Conservation (phyloP, 2,888 invertebrate genomes). For the Biston betularia region DNA sequence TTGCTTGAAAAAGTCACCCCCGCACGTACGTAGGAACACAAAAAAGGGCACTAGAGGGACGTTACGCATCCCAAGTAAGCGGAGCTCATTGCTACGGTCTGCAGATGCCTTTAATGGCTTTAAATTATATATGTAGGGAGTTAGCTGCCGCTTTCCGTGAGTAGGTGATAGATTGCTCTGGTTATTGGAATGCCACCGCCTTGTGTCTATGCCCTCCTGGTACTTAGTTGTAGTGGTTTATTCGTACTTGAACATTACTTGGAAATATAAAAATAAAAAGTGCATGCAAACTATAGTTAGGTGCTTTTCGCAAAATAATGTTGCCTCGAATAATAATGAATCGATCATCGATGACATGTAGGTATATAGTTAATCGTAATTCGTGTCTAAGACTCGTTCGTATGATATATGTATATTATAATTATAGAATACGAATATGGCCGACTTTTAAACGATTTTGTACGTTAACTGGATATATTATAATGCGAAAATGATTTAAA, state of each 20-base stretch:
- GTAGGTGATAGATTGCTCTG: constrained; percentile 76
- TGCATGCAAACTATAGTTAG: neutral
- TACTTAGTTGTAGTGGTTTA: constrained; percentile 11
- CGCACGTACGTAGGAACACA: constrained; percentile 81
- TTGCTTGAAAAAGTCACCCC: constrained; percentile 85
- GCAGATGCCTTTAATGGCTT: constrained; percentile 86
- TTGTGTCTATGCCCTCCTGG: constrained; percentile 25
- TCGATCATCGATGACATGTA: too few species aligned
- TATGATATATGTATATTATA: too few species aligned
- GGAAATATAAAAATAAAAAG: neutral
- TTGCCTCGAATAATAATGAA: too few species aligned
- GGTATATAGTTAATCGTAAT: too few species aligned
- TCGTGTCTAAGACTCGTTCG: too few species aligned
- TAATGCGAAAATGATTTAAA: too few species aligned
- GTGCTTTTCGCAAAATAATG: too few species aligned
- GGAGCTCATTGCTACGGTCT: constrained; percentile 81
- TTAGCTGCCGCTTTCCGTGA: constrained; percentile 72
- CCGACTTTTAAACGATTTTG: too few species aligned
- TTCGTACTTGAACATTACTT: neutral
- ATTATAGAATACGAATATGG: too few species aligned
- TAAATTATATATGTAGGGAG: constrained; percentile 85
- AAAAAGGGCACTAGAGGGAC: constrained; percentile 83
- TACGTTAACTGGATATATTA: too few species aligned
- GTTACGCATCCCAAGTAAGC: constrained; percentile 83
- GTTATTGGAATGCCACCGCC: constrained; percentile 46